phyloP scores from a whole-genome alignment of 2,888 invertebrate species.

The Melieria picta region DNA sequence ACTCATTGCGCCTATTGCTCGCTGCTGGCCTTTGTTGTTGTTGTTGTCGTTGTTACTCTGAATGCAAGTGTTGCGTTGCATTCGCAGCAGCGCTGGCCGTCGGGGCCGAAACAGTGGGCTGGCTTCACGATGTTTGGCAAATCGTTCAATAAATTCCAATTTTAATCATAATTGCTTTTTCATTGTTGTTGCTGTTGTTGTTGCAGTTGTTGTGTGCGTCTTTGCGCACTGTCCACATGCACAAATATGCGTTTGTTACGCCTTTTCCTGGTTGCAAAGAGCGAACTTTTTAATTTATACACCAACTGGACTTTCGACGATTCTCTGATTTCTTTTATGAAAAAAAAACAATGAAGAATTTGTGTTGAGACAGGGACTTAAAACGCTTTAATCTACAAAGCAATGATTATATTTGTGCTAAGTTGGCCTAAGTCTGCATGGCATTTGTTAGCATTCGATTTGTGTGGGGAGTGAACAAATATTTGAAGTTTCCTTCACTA shows the following conservation, averaged over 20 bases:
- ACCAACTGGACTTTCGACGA: slow-evolving; percentile 1
- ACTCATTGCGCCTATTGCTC: not conserved
- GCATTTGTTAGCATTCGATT: too few species aligned
- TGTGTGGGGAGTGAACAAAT: too few species aligned
- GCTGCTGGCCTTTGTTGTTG: not conserved
- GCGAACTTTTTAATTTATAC: slow-evolving; percentile 22
- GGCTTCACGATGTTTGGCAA: slow-evolving; percentile 42
- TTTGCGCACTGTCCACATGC: not conserved
- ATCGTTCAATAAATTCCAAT: slow-evolving; percentile 51
- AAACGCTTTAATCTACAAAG: too few species aligned
- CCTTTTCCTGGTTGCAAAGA: slow-evolving; percentile 4
- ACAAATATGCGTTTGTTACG: not conserved
- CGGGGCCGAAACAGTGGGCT: slow-evolving; percentile 24
- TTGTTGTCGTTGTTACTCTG: not conserved
- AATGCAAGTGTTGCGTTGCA: not conserved
- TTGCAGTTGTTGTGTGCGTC: slow-evolving; percentile 2
- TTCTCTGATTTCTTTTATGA: too few species aligned
- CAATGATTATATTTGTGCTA: too few species aligned
- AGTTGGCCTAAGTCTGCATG: too few species aligned
- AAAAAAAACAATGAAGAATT: too few species aligned
- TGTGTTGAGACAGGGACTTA: too few species aligned
- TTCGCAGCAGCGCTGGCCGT: not conserved
- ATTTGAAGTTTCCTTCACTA: too few species aligned
- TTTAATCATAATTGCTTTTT: slow-evolving; percentile 49
- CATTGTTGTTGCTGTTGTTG: slow-evolving; percentile 5